Conservation (phyloP, 2,888 invertebrate genomes). For the Diarsia rubi region DNA sequence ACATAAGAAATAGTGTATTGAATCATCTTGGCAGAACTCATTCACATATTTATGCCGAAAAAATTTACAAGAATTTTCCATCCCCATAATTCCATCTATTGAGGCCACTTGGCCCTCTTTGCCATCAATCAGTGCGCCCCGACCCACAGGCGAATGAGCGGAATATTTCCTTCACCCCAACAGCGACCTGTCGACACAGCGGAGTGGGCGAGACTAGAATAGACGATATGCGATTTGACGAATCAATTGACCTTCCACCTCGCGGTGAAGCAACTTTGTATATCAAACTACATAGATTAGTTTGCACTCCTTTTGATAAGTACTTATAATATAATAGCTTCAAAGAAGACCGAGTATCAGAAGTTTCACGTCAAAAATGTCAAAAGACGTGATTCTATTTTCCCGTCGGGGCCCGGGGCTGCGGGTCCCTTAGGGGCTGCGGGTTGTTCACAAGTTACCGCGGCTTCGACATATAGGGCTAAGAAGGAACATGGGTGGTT, state of each 20-base stretch:
- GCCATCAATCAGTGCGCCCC: constrained; percentile 31
- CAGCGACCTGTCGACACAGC: constrained; percentile 10
- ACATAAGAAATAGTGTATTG: background rate
- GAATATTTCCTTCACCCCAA: constrained; percentile 46
- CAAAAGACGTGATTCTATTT: too few species aligned
- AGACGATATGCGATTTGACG: constrained; percentile 43
- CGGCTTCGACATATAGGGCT: too few species aligned
- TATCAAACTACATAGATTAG: constrained; percentile 12
- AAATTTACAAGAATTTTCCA: constrained; percentile 7
- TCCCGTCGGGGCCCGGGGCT: too few species aligned
- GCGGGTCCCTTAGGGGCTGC: too few species aligned
- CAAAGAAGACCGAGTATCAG: background rate
- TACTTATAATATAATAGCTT: background rate
- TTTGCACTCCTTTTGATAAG: background rate
- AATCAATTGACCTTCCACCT: constrained; percentile 63
- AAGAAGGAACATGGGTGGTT: too few species aligned
- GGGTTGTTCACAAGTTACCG: too few species aligned
- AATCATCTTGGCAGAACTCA: background rate
- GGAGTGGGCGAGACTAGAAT: background rate
- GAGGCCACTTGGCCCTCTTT: constrained; percentile 19
- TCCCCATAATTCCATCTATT: background rate
- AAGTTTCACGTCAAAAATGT: too few species aligned
- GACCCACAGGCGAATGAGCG: background rate
- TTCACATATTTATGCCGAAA: background rate
- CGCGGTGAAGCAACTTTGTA: constrained; percentile 29